Base-by-base conservation (phyloP, 2,113 vertebrate species). In the Trichomycterus rosablanca region DNA sequence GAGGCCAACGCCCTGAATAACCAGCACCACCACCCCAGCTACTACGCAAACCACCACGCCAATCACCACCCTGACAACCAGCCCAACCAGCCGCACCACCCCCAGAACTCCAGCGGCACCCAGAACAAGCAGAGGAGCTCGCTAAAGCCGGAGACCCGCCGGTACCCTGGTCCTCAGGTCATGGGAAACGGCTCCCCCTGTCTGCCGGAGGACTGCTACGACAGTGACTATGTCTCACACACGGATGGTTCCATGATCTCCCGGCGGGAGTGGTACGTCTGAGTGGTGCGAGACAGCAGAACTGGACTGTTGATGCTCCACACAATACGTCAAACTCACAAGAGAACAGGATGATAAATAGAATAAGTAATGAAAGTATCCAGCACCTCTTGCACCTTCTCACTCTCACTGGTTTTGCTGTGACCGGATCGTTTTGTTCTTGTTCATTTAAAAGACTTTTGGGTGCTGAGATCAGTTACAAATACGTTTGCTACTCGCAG, bases 231-330 rank as follows among this genome's bases (percentile, higher is more conserved):
- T 67, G 94, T 97, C 80, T 94, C 95, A 64, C 94, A 97, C 81
- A 88, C 89, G 80, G 96, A 98, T 78, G 94, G 95, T 59, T 97
- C 95, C 0, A 91, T 98, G 82, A 97, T 98, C 86, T 98, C 96
- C 48, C 91, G 96, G 69, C 90, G 92, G 84, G 95, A 98, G 87
- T 97, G 93, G 95, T 97, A 97, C 79, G 94, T 97, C 84, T 97
- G 72, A 39, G 45, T 22, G 9, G 16, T 14, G n/a, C 2, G 37
- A 40, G 11, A 1, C 37, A 16, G 8, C 23, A 46, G 54, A 65
- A 62, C 61, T 12, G 22, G 52, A 71, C 68, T 66, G 46, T 46
- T 6, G 8, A 63, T 34, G 40, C 14, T 69, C 26, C 7, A 19
- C 7, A 11, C 50, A 63, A 57, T 53, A 59, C 32, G 14, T 32